Percentiles rank a stretch among this genome's conserved stretches.
These are phyloP conservation scores for Zoroaster sp. DNA, from an alignment of 53 echinoderm and acorn worm species.

Conservation along the genomic window DNA sequence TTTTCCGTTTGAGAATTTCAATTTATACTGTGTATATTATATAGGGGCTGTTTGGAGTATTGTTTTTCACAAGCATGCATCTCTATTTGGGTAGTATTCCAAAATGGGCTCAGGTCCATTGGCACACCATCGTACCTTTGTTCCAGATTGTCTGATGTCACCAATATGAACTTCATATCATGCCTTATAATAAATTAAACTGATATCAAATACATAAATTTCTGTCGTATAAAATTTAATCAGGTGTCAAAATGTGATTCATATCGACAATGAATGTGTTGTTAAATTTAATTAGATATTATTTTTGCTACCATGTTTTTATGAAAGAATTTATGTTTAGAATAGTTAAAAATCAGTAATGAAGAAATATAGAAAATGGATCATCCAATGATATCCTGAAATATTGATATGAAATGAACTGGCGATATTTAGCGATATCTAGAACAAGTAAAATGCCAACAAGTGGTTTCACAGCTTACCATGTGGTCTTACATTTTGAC, in stretches of 20 bases:
- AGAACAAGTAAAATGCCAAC: too few relatives aligned
- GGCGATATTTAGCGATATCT: neutral
- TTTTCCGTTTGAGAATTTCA: slow-evolving; percentile 21
- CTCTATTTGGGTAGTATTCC: neutral
- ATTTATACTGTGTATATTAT: neutral
- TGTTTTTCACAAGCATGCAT: slow-evolving; percentile 32
- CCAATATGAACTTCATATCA: neutral
- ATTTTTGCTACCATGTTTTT: neutral
- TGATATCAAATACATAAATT: neutral
- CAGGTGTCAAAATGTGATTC: neutral
- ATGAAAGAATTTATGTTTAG: neutral
- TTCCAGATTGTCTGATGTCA: neutral
- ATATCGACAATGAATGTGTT: neutral
- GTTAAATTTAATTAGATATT: neutral
- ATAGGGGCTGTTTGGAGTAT: neutral
- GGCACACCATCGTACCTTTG: neutral
- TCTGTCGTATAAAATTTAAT: neutral
- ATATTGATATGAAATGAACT: neutral
- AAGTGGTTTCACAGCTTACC: neutral
- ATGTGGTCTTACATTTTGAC: neutral
- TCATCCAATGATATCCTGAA: neutral
- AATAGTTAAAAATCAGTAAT: neutral
- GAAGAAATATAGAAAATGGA: neutral
- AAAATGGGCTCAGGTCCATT: neutral
- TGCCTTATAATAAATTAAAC: too few relatives aligned